These are phyloP conservation scores for Siderastrea siderea DNA, from an alignment of 92 coral and sea anemone species.

Conservation along the genomic window DNA sequence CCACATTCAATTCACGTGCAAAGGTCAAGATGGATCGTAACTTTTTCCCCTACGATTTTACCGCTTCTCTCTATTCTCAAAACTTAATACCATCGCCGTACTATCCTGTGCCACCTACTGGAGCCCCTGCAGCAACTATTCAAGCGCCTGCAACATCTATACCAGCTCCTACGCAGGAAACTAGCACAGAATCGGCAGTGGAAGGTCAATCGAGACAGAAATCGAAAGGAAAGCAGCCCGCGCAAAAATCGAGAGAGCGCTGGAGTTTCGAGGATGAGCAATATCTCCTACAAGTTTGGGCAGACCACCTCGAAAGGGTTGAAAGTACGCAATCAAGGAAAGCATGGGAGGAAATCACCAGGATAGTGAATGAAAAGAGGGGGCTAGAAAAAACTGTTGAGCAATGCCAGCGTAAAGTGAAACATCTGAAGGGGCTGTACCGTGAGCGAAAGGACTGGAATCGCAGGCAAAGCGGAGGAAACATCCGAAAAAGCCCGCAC, in stretches of 20 bases:
- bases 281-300: slow-evolving; percentile 2
- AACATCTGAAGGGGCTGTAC: slow-evolving; percentile 21
- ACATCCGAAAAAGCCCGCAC: slow-evolving; percentile 19
- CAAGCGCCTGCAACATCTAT: too few relatives aligned
- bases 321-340: slow-evolving; percentile 3
- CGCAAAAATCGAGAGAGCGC: not conserved
- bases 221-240: too few relatives aligned
- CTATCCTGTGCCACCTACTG: too few relatives aligned
- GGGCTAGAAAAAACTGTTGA: not conserved
- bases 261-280: not conserved
- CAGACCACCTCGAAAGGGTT: not conserved
- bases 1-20: too few relatives aligned
- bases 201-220: too few relatives aligned
- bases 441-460: slow-evolving; percentile 36
- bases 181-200: too few relatives aligned
- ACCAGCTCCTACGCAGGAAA: too few relatives aligned
- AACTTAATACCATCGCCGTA: too few relatives aligned
- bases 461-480: slow-evolving; percentile 11
- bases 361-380: not conserved
- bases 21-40: too few relatives aligned
- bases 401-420: slow-evolving; percentile 34
- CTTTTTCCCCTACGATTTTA: too few relatives aligned
- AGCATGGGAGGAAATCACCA: slow-evolving; percentile 9
- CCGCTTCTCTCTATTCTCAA: too few relatives aligned
- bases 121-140: too few relatives aligned